These are phyloP conservation scores for Brachionichthys hirsutus DNA, from an alignment of 2,113 vertebrate genomes.

Conservation along the genomic window DNA sequence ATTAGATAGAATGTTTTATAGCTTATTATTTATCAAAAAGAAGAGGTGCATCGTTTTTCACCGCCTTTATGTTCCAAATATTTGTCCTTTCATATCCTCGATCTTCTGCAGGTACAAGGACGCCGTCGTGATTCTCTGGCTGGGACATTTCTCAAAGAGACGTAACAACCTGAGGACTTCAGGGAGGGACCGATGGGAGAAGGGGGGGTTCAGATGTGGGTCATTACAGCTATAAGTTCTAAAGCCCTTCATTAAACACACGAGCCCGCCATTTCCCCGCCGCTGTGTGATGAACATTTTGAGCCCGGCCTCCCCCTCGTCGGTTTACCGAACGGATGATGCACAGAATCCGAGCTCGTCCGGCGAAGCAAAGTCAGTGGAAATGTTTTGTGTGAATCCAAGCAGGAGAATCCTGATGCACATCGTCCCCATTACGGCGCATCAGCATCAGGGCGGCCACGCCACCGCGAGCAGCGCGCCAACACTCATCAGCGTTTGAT, in stretches of 20 bases:
- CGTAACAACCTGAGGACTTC: conserved; percentile 63
- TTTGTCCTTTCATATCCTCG: conserved; percentile 14
- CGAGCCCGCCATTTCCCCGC: conserved; percentile 70
- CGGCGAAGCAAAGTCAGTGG: conserved; percentile 87
- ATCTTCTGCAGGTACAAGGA: conserved; percentile 33
- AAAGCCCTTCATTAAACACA: conserved; percentile 76
- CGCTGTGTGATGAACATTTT: conserved; percentile 69
- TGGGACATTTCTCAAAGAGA: conserved; percentile 57
- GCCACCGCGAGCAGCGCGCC: conserved; percentile 86
- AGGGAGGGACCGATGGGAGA: conserved; percentile 60
- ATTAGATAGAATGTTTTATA: conserved; percentile 35
- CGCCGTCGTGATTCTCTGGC: conserved; percentile 31
- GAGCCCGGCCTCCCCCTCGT: conserved; percentile 55
- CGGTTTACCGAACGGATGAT: conserved; percentile 76
- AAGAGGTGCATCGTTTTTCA: conserved; percentile 6
- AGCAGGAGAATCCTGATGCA: conserved; percentile 91
- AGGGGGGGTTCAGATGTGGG: conserved; percentile 66
- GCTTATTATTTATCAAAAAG: conserved; percentile 26
- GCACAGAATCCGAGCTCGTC: conserved; percentile 83
- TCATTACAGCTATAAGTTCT: conserved; percentile 73
- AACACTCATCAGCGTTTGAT: conserved; percentile 96
- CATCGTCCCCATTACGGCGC: conserved; percentile 93
- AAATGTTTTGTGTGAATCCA: conserved; percentile 95
- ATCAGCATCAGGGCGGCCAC: conserved; percentile 88
- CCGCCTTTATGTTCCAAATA: conserved; percentile 1